Conservation (phyloP, 2,113 vertebrate species). For the Noturus placidus region DNA sequence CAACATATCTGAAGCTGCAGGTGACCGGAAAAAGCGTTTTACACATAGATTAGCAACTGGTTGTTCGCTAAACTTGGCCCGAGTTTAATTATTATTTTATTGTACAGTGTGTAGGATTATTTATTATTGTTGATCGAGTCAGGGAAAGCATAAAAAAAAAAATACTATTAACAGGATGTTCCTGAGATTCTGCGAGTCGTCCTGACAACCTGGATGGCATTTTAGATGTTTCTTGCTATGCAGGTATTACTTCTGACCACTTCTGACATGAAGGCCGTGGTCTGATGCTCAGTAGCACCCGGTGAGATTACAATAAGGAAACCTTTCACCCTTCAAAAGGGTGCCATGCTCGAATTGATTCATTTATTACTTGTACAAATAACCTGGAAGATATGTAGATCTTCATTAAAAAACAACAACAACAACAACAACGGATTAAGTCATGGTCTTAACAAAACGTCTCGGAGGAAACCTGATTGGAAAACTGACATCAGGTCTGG, state of each 20-base stretch:
- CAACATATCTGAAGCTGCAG: background rate
- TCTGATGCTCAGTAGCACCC: background rate
- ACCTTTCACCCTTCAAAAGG: background rate
- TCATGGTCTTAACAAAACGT: background rate
- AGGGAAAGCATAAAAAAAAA: background rate
- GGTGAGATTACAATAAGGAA: background rate
- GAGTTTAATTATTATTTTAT: background rate
- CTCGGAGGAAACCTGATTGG: background rate
- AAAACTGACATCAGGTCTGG: background rate
- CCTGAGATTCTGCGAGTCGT: background rate
- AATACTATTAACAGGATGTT: background rate
- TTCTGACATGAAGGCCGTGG: background rate
- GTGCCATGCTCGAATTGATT: background rate
- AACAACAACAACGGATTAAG: background rate
- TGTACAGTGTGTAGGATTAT: background rate
- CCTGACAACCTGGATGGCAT: background rate
- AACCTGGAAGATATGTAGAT: background rate
- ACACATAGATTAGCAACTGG: background rate
- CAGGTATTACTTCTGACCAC: too few species aligned
- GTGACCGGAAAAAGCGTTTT: background rate
- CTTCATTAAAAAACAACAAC: background rate
- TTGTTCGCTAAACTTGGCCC: background rate
- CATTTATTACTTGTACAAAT: background rate
- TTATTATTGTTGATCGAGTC: background rate
- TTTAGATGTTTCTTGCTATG: background rate